These are phyloP conservation scores for Pristionchus entomophagus DNA, from an alignment of 2,888 invertebrate species.

Conservation along the genomic window DNA sequence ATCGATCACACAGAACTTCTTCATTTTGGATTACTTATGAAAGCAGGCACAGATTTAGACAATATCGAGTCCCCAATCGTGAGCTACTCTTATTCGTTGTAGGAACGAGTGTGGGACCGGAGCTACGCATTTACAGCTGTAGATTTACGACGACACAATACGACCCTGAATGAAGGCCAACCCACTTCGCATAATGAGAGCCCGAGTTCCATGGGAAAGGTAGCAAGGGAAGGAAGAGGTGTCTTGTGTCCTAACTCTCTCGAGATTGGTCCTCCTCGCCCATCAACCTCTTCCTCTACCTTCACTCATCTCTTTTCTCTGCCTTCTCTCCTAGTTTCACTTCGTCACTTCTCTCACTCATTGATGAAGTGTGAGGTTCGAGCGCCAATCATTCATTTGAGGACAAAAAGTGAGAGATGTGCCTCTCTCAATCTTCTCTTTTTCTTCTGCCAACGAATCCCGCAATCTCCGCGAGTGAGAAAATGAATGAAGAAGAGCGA, in stretches of 20 bases:
- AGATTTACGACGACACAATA: conserved; percentile 26
- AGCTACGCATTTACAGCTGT: conserved; percentile 20
- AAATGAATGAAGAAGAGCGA: not conserved
- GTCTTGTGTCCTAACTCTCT: conserved; percentile 13
- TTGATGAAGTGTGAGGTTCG: conserved; percentile 42
- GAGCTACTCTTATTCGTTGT: not conserved
- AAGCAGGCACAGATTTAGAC: too few relatives aligned
- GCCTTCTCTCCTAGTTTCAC: not conserved
- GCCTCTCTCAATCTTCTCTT: not conserved
- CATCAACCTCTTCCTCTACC: too few relatives aligned
- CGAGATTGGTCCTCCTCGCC: conserved; percentile 28
- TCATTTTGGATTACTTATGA: too few relatives aligned
- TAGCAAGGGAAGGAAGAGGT: not conserved
- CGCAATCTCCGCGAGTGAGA: conserved; percentile 36
- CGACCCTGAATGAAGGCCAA: conserved; percentile 7
- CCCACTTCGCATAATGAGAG: conserved; percentile 42
- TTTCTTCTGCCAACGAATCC: not conserved
- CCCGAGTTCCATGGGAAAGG: conserved; percentile 25
- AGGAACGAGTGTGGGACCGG: not conserved
- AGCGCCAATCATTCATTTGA: conserved; percentile 46
- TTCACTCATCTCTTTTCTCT: conserved; percentile 25
- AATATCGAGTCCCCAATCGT: too few relatives aligned
- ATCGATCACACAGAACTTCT: too few relatives aligned
- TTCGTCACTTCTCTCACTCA: not conserved
- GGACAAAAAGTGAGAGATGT: conserved; percentile 34